Evolutionary conservation across 1,140 invertebrate species (phyloP).

Genomic region (Armadillidium nasatum): DNA sequence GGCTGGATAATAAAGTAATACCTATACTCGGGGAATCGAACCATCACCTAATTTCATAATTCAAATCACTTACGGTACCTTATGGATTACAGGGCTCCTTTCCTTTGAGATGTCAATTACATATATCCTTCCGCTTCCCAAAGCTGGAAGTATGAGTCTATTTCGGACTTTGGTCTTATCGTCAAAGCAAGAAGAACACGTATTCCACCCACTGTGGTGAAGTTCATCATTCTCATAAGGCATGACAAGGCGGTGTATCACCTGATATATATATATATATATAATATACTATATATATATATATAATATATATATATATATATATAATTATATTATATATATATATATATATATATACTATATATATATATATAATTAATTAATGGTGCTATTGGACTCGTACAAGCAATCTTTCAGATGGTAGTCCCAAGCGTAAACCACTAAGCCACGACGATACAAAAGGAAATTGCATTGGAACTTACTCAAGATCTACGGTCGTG

Average conservation of each 20-base stretch:
- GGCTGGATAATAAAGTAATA: background rate
- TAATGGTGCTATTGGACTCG: too few species aligned
- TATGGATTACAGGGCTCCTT: slow-evolving; percentile 60
- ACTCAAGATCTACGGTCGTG: too few species aligned
- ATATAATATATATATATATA: background rate
- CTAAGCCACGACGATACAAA: too few species aligned
- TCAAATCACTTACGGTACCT: slow-evolving; percentile 52
- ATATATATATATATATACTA: too few species aligned
- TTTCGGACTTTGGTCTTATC: slow-evolving; percentile 39
- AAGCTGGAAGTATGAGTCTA: slow-evolving; percentile 70
- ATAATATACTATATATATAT: slow-evolving; percentile 8
- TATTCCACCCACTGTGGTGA: slow-evolving; percentile 94
- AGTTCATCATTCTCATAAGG: slow-evolving; percentile 78
- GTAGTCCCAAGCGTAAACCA: too few species aligned
- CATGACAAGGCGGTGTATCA: slow-evolving; percentile 77
- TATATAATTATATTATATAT: too few species aligned
- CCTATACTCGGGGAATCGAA: too few species aligned
- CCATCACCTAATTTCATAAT: too few species aligned
- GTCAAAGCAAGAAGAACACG: slow-evolving; percentile 58
- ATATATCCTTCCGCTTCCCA: slow-evolving; percentile 80
- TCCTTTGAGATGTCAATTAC: slow-evolving; percentile 73
- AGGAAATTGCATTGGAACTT: too few species aligned
- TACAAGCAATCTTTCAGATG: too few species aligned
- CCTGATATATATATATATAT: slow-evolving; percentile 55
- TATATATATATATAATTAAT: too few species aligned